Evolutionary conservation across 2,113 vertebrate genomes (phyloP).

Genomic region (Tenrec ecaudatus): DNA sequence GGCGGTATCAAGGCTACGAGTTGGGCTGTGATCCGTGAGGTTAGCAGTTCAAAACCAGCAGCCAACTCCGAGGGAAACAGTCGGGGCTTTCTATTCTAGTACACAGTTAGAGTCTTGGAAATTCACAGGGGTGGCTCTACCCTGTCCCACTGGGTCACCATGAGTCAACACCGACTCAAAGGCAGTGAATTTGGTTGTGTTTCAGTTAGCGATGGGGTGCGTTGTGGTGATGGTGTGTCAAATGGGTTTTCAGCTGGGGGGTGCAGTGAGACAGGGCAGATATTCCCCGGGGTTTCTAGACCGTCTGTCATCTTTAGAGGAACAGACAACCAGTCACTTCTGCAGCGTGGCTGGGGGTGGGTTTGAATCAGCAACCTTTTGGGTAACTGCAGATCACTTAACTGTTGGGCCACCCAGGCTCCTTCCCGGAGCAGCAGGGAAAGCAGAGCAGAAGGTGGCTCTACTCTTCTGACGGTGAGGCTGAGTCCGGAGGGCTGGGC

Average conservation of each 20-base stretch:
- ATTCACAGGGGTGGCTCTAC: no score
- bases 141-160: no score
- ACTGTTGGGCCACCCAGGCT: neutral
- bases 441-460: neutral
- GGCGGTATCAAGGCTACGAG: no score
- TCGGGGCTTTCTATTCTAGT: no score
- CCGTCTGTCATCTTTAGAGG: neutral
- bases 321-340: neutral
- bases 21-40: no score
- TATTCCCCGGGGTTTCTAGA: neutral
- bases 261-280: neutral
- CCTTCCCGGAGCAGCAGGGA: neutral
- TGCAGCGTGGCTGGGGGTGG: neutral
- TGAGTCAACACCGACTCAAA: no score
- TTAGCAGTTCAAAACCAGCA: no score
- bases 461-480: neutral
- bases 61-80: no score
- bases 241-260: neutral
- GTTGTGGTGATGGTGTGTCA: neutral
- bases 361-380: neutral
- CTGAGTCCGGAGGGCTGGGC: neutral
- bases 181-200: no score
- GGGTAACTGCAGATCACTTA: neutral
- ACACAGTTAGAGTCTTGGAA: no score
- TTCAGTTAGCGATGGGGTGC: neutral